Base-by-base conservation (phyloP, 2,797 vertebrate genomes). In the Hydrocynus forskahlii region DNA sequence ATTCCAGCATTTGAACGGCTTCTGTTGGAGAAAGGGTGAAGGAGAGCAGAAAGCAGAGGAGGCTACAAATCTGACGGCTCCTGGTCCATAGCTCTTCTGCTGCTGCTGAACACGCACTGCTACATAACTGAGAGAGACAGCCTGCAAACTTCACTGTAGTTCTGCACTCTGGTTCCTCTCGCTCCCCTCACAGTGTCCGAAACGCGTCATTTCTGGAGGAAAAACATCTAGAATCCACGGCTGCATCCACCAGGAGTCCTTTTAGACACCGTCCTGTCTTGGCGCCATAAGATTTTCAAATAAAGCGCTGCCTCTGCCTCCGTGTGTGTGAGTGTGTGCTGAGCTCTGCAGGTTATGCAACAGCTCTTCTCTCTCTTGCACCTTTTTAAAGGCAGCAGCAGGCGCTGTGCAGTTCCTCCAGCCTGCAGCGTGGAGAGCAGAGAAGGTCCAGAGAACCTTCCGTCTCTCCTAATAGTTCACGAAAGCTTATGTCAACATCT, bases 1-100 rank as follows among this genome's bases (percentile, higher is more conserved):
- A 95, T 91, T 82, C 91, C 88, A 93, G 89, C 93, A 94, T 95
- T 89, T 92, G 90, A 85, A 85, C 91, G 87, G 88, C 82, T 64
- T 74, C 48, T 57, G 25, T 5, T n/a, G 64, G 48, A 14, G 64
- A 17, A 70, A 60, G 3, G 68, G 70, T 21, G 21, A 70, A 2
- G 50, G 35, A 35, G 35, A 59, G 35, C 25, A 19, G 48, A 29
- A 35, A 3, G 19, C 50, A 8, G 7, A 12, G 68, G 50, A 71
- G 21, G 43, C 23, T 40, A 71, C 17, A 60, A 63, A 29, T 63
- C 25, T 8, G 40, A 7, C 29, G 1, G n/a, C 67, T 45, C 45
- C 13, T 55, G 60, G 78, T 63, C n/a, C 60, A 48, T 70, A 25
- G 35, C 35, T 35, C 35, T 35, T 2, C 35, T 35, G 35, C 25